phyloP scores from a whole-genome alignment of 2,888 invertebrate species.

The Drosophila recens region DNA sequence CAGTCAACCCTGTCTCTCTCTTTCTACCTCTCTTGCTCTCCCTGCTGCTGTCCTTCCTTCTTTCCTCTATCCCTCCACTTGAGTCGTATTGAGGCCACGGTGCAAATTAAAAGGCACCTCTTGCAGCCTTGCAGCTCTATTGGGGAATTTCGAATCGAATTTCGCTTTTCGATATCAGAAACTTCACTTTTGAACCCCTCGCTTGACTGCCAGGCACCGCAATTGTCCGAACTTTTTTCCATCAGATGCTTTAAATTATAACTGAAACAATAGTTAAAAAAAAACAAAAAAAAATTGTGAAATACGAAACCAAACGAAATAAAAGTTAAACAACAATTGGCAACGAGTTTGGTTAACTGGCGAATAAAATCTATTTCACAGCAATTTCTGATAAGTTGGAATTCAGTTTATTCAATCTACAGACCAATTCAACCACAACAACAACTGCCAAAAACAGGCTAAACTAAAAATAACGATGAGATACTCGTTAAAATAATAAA shows the following conservation, averaged over 20 bases:
- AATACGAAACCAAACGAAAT: conserved; percentile 6
- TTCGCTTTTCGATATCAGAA: conserved; percentile 32
- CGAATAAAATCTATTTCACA: background rate
- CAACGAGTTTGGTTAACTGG: conserved; percentile 1
- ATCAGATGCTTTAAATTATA: conserved; percentile 47
- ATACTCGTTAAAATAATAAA: background rate
- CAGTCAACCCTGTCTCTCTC: background rate
- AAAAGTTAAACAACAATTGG: conserved; percentile 20
- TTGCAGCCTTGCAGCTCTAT: conserved; percentile 12
- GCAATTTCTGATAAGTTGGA: background rate
- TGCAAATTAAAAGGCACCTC: conserved; percentile 28
- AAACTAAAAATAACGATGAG: background rate
- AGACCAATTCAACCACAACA: background rate
- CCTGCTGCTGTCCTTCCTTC: background rate
- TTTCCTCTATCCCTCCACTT: conserved; percentile 1
- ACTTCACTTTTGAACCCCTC: conserved; percentile 5
- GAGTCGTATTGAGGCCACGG: conserved; percentile 40
- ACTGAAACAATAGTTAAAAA: conserved; percentile 42
- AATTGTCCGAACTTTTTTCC: conserved; percentile 30
- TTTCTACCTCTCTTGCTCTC: background rate
- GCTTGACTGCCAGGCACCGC: conserved; percentile 23
- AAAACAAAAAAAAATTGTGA: conserved; percentile 3
- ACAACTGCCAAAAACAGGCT: background rate
- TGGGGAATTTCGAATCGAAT: conserved; percentile 36
- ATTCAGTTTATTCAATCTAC: background rate